Percentiles rank a stretch among this genome's conserved stretches.
Conservation (phyloP, 2,888 invertebrate species). For the Lycophotia porphyrea region DNA sequence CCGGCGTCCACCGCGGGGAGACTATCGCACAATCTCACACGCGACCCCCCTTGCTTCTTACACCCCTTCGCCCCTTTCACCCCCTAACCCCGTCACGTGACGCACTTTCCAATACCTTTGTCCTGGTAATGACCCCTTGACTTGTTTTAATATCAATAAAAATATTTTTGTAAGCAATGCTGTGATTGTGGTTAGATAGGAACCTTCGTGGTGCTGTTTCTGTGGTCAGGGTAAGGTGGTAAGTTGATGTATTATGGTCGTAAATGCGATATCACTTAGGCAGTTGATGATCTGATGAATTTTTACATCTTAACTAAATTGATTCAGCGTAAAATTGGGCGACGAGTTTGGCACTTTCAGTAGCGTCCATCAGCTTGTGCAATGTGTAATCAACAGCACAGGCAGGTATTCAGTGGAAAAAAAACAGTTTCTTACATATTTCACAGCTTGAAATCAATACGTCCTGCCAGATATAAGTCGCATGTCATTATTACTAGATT, state of each 20-base stretch:
- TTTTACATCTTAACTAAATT: not conserved
- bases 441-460: not conserved
- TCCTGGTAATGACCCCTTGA: conserved; percentile 86
- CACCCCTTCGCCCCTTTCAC: conserved; percentile 24
- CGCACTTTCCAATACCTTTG: conserved; percentile 79
- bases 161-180: conserved; percentile 58
- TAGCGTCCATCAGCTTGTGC: not conserved
- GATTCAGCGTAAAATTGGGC: not conserved
- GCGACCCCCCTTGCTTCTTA: conserved; percentile 70
- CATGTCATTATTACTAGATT: not conserved
- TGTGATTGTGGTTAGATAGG: conserved; percentile 50
- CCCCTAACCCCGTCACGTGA: conserved; percentile 71
- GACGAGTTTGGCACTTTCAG: not conserved
- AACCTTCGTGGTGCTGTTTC: conserved; percentile 11
- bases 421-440: not conserved
- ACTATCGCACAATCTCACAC: conserved; percentile 85
- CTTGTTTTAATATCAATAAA: conserved; percentile 80
- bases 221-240: conserved; percentile 8
- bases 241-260: conserved; percentile 24
- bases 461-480: not conserved
- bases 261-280: not conserved
- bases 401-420: not conserved
- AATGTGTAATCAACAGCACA: not conserved
- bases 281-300: not conserved
- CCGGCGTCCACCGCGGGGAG: conserved; percentile 74